Conservation (phyloP, 2,888 invertebrate genomes). For the Limnephilus auricula region DNA sequence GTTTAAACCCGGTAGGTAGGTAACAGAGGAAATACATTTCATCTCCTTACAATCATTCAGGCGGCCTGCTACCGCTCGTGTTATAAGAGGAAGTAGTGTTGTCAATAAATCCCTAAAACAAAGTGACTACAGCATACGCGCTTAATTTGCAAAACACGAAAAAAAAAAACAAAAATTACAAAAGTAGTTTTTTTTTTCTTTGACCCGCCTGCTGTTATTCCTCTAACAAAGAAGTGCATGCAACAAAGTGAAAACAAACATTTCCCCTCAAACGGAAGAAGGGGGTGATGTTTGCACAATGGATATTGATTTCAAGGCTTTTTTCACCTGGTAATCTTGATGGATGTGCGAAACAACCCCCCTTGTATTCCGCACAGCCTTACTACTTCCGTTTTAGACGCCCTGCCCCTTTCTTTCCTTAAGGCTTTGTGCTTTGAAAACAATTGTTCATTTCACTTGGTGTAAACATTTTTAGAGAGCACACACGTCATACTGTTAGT, state of each 20-base stretch:
- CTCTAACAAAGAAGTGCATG: conserved; percentile 22
- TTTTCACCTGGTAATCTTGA: conserved; percentile 57
- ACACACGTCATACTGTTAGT: conserved; percentile 3
- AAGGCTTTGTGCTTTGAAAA: conserved; percentile 21
- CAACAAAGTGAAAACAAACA: conserved; percentile 18
- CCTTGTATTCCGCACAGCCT: conserved; percentile 2
- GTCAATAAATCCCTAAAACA: too few species aligned
- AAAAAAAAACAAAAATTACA: background rate
- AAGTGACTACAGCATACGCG: too few species aligned
- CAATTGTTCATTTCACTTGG: conserved; percentile 44
- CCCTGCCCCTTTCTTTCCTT: background rate
- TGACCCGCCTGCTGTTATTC: background rate
- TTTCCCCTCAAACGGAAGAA: background rate
- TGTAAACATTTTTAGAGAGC: conserved; percentile 12
- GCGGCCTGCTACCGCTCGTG: too few species aligned
- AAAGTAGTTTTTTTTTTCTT: background rate
- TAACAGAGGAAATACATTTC: too few species aligned
- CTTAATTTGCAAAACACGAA: too few species aligned
- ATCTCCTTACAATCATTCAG: too few species aligned
- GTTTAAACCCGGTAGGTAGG: too few species aligned
- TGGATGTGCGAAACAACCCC: conserved; percentile 46
- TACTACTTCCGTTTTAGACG: conserved; percentile 3
- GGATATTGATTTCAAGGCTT: conserved; percentile 58
- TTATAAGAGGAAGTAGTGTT: too few species aligned
- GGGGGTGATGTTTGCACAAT: conserved; percentile 56